phyloP scores from a whole-genome alignment of 1,140 invertebrate genomes.

The Hypsibius dujardini region DNA sequence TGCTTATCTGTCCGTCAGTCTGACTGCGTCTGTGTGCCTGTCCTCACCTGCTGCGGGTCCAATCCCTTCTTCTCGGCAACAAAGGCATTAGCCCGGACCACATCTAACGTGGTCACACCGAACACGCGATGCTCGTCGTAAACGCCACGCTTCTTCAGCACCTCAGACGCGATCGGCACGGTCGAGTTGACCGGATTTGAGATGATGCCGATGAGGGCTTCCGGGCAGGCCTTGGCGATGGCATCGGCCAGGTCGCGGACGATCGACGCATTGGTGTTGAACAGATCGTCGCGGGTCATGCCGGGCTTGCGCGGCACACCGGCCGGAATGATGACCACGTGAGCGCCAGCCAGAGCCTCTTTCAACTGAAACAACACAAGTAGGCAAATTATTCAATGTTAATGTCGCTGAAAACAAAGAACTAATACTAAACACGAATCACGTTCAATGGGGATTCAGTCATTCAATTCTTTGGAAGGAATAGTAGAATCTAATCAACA shows the following conservation, averaged over 20 bases:
- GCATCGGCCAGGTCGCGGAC: slow-evolving; percentile 67
- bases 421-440: too few species aligned
- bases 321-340: slow-evolving; percentile 89
- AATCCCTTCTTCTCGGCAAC: slow-evolving; percentile 55
- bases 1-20: too few species aligned
- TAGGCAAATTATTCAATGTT: slow-evolving; percentile 7
- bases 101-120: slow-evolving; percentile 88
- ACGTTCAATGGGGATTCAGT: too few species aligned
- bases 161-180: slow-evolving; percentile 86
- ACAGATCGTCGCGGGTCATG: slow-evolving; percentile 69
- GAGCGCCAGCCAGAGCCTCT: slow-evolving; percentile 44
- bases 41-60: slow-evolving; percentile 45
- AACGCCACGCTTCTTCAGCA: slow-evolving; percentile 69
- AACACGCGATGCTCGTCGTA: slow-evolving; percentile 80
- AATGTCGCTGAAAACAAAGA: background rate
- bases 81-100: slow-evolving; percentile 84
- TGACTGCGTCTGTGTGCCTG: too few species aligned
- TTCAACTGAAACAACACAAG: slow-evolving; percentile 22
- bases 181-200: slow-evolving; percentile 97
- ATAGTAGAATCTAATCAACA: too few species aligned
- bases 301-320: slow-evolving; percentile 87
- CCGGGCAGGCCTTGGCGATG: slow-evolving; percentile 63
- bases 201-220: slow-evolving; percentile 84
- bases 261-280: slow-evolving; percentile 96
- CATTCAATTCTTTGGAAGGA: too few species aligned